Percentiles rank a stretch among this genome's conserved stretches.
Evolutionary conservation across 35 echinoderm and acorn worm genomes (phyloP).

Genomic region (Acanthaster planci): DNA sequence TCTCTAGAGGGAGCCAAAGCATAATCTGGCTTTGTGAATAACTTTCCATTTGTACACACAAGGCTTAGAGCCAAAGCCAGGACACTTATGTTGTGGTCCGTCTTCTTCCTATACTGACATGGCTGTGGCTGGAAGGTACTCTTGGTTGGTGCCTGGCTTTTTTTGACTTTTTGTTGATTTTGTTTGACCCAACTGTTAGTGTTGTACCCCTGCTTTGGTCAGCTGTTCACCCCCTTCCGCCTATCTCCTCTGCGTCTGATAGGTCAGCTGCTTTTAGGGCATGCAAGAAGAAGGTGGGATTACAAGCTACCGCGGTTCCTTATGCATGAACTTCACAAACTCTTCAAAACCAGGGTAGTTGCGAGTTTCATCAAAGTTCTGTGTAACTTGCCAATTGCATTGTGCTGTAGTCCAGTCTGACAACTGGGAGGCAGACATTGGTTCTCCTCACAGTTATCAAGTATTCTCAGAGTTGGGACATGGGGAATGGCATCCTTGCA

Average conservation of each 20-base stretch:
- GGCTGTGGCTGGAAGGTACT: too few species aligned
- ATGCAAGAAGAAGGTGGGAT: constrained; percentile 47
- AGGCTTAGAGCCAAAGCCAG: neutral
- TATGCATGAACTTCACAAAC: too few species aligned
- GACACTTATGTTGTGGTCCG: neutral
- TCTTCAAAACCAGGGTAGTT: constrained; percentile 57
- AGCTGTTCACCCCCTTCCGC: neutral
- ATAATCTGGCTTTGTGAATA: constrained; percentile 37
- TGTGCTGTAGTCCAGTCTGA: constrained; percentile 32
- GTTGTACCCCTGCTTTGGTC: neutral
- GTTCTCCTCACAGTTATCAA: constrained; percentile 38
- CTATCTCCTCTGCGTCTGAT: neutral
- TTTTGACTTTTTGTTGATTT: too few species aligned
- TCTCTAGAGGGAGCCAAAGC: constrained; percentile 33
- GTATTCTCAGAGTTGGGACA: neutral
- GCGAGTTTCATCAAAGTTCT: neutral
- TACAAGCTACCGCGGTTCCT: constrained; percentile 49
- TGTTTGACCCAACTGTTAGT: neutral
- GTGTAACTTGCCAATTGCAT: constrained; percentile 33
- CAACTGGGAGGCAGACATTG: constrained; percentile 51
- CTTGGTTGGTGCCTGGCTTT: too few species aligned
- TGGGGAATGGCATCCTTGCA: constrained; percentile 29
- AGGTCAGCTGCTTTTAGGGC: constrained; percentile 9
- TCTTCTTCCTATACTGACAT: neutral
- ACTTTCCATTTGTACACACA: neutral